These are phyloP conservation scores for Gonocerus acuteangulatus DNA, from an alignment of 2,888 invertebrate species.

Conservation along the genomic window DNA sequence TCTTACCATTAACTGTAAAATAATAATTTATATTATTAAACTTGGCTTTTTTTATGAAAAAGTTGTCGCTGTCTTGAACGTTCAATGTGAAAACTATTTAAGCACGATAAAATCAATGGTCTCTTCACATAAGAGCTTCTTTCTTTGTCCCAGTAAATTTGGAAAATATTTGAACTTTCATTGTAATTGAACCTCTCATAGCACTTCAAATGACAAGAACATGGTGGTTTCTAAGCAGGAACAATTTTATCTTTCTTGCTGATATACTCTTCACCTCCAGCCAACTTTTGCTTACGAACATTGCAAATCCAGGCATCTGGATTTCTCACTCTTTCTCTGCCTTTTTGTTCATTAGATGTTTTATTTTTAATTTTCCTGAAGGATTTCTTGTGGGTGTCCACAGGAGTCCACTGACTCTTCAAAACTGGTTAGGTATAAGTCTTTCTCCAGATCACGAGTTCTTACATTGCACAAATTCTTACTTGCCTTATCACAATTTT, in stretches of 20 bases:
- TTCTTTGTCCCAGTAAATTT: background rate
- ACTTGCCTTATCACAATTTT: background rate
- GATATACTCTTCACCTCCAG: background rate
- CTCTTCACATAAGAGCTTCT: background rate
- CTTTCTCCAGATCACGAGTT: background rate
- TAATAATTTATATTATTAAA: background rate
- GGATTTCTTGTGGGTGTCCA: too few species aligned
- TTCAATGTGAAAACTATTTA: background rate
- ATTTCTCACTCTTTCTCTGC: background rate
- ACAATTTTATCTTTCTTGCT: background rate
- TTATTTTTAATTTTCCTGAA: background rate
- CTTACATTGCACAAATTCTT: background rate
- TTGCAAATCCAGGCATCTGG: background rate
- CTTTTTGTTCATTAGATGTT: background rate
- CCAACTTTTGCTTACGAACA: background rate
- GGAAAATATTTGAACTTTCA: background rate
- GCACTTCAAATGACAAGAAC: background rate
- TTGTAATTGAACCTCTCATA: background rate
- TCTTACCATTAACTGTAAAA: background rate
- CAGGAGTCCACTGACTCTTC: too few species aligned
- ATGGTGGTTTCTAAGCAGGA: background rate
- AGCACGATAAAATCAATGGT: background rate
- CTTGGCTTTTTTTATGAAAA: background rate
- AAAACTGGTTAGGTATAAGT: background rate
- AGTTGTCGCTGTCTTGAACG: background rate